Evolutionary conservation across 2,888 invertebrate genomes (phyloP).

Genomic region (Andricus quercusramuli): DNA sequence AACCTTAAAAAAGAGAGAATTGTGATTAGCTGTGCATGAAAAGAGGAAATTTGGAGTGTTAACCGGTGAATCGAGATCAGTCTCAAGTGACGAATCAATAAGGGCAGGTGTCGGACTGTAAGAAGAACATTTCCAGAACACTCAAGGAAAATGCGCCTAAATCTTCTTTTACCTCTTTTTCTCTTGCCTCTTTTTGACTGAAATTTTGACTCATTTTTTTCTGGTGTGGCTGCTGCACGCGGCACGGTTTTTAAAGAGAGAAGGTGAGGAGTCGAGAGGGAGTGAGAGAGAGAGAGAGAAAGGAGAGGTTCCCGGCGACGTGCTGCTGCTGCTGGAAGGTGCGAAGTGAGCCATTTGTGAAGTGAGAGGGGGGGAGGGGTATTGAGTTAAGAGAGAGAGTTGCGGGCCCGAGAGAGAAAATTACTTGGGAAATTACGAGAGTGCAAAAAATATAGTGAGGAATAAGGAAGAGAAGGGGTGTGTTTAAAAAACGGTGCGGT

Average conservation of each 20-base stretch:
- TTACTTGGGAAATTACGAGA: conserved; percentile 18
- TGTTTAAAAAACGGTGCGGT: conserved; percentile 27
- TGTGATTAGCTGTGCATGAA: background rate
- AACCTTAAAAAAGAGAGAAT: background rate
- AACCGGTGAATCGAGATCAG: conserved; percentile 33
- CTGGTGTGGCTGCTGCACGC: conserved; percentile 35
- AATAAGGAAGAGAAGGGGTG: conserved; percentile 43
- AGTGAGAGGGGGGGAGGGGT: conserved; percentile 23
- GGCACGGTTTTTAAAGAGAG: conserved; percentile 38
- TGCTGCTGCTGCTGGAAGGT: conserved; percentile 50
- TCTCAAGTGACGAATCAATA: conserved; percentile 48
- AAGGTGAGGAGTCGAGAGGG: conserved; percentile 13
- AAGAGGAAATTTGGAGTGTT: background rate
- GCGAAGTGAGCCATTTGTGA: conserved; percentile 38
- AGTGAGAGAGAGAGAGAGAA: conserved; percentile 47
- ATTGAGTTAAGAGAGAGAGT: conserved; percentile 33
- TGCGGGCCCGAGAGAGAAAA: background rate
- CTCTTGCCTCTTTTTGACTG: too few relatives aligned
- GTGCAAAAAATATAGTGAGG: conserved; percentile 37
- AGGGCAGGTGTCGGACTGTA: conserved; percentile 45
- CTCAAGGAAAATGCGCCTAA: too few relatives aligned
- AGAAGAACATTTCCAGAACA: too few relatives aligned
- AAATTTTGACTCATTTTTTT: too few relatives aligned
- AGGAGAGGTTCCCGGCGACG: conserved; percentile 33
- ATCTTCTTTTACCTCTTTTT: too few relatives aligned